These are phyloP conservation scores for Glareola pratincola DNA, from an alignment of 2,113 vertebrate genomes.

Conservation along the genomic window DNA sequence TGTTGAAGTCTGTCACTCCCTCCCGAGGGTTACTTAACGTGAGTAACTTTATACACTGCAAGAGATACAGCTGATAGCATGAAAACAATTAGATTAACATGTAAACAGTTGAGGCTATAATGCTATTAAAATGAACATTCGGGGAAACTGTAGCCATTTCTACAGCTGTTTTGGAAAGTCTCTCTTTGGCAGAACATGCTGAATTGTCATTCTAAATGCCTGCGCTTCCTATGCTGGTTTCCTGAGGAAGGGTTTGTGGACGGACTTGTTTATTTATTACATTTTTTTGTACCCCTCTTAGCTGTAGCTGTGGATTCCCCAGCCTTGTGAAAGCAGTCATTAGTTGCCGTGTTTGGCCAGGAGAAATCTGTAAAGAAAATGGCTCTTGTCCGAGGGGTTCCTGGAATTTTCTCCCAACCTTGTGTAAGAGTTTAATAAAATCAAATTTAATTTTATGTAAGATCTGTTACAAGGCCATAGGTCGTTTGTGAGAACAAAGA, in stretches of 20 bases:
- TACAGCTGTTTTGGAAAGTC: slow-evolving; percentile 49
- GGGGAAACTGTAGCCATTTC: slow-evolving; percentile 12
- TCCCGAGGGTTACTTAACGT: background rate
- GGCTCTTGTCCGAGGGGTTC: background rate
- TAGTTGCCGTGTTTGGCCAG: slow-evolving; percentile 1
- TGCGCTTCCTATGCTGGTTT: slow-evolving; percentile 53
- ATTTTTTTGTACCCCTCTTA: background rate
- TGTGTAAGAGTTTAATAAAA: slow-evolving; percentile 25
- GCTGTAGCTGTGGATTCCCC: slow-evolving; percentile 40
- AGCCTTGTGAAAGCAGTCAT: slow-evolving; percentile 10
- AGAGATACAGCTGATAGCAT: background rate
- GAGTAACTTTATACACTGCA: background rate
- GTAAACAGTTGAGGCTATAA: background rate
- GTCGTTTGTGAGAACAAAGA: background rate
- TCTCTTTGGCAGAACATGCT: slow-evolving; percentile 29
- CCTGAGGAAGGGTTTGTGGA: slow-evolving; percentile 56
- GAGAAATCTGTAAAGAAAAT: slow-evolving; percentile 7
- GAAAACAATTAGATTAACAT: slow-evolving; percentile 10
- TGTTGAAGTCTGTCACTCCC: background rate
- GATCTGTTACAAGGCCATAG: background rate
- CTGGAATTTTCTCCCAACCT: slow-evolving; percentile 37
- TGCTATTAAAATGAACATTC: background rate
- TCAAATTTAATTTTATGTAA: background rate
- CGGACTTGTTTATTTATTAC: slow-evolving; percentile 2
- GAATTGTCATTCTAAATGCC: slow-evolving; percentile 53